Conservation (phyloP, 1,140 invertebrate species). For the Pachyrhynchus sulphureomaculatus region DNA sequence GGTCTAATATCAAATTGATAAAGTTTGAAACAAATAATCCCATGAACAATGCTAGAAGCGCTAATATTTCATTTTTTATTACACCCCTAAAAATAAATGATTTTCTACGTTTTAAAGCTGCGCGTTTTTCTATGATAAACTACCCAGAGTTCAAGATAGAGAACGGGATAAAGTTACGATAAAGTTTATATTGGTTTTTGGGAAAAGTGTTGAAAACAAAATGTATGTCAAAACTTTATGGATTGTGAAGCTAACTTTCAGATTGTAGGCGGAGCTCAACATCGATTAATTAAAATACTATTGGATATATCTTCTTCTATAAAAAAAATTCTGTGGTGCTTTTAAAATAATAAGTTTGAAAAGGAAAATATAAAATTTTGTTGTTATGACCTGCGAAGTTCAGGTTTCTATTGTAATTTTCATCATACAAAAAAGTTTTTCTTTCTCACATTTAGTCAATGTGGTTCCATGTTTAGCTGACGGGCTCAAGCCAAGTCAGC, state of each 20-base stretch:
- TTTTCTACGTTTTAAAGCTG: constrained; percentile 31
- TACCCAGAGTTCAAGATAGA: constrained; percentile 23
- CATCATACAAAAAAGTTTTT: no score
- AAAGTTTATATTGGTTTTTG: constrained; percentile 25
- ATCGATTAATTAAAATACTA: no score
- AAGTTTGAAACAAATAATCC: constrained; percentile 29
- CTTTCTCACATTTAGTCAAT: no score
- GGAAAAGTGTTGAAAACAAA: constrained; percentile 25
- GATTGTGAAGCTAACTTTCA: constrained; percentile 3
- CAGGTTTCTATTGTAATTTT: no score
- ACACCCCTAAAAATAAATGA: constrained; percentile 28
- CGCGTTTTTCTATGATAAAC: constrained; percentile 27
- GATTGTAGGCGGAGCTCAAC: no score
- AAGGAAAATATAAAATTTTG: no score
- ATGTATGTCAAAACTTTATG: constrained; percentile 20
- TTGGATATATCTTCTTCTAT: no score
- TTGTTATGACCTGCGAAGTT: no score
- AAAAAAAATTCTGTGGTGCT: no score
- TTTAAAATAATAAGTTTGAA: no score
- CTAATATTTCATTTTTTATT: constrained; percentile 32
- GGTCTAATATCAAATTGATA: constrained; percentile 31
- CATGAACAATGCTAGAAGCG: constrained; percentile 21
- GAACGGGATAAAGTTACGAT: constrained; percentile 17
- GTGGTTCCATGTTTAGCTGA: no score
- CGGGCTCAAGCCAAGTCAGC: no score